These are phyloP conservation scores for Ammodytes dubius DNA, from an alignment of 2,113 vertebrate genomes.

Conservation along the genomic window DNA sequence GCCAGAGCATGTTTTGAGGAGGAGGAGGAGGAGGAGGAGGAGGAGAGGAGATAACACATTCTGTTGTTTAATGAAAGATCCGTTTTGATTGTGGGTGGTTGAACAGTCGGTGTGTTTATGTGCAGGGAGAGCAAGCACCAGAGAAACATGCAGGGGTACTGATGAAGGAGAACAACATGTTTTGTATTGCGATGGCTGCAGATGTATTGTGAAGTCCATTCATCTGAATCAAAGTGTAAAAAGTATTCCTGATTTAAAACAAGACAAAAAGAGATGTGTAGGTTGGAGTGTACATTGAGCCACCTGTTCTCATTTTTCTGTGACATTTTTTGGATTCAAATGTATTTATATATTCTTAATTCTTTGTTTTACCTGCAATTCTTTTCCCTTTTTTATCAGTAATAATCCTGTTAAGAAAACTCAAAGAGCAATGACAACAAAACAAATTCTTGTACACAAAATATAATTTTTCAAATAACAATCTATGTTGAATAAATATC, in stretches of 20 bases:
- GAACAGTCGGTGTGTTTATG: constrained; percentile 41
- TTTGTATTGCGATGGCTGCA: constrained; percentile 24
- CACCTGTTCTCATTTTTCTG: background rate
- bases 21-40: constrained; percentile 8
- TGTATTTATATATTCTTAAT: constrained; percentile 63
- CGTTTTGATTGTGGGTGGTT: constrained; percentile 17
- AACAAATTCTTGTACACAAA: constrained; percentile 5
- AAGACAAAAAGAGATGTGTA: background rate
- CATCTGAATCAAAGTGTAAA: constrained; percentile 25
- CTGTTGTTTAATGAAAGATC: constrained; percentile 26
- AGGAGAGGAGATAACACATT: background rate
- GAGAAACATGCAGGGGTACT: background rate
- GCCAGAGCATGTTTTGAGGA: constrained; percentile 80
- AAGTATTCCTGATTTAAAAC: background rate
- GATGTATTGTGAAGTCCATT: background rate
- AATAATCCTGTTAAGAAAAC: background rate
- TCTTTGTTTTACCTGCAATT: constrained; percentile 6
- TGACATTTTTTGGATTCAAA: constrained; percentile 24
- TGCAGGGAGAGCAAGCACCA: constrained; percentile 11
- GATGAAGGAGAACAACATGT: background rate
- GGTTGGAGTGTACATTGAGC: background rate
- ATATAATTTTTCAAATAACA: constrained; percentile 1
- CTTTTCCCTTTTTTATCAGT: constrained; percentile 16
- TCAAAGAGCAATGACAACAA: background rate
- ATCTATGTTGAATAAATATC: constrained; percentile 8